A percentile compares a stretch with the other conserved stretches of the same genome.
Evolutionary conservation across 2,113 vertebrate genomes (phyloP).

Genomic region (Centropus bengalensis): DNA sequence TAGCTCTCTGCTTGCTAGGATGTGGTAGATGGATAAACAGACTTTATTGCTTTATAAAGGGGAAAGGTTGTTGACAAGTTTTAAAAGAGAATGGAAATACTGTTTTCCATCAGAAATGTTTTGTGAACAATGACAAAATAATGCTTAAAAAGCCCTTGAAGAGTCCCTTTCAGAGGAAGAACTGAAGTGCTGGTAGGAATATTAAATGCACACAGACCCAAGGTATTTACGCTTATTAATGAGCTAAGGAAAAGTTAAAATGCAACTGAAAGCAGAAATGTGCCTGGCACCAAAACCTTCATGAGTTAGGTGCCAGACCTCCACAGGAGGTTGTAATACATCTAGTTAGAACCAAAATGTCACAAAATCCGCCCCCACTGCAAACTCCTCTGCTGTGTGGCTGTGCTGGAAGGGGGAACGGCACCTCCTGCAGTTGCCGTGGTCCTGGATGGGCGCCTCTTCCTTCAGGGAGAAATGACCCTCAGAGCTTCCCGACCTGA

Average conservation of each 20-base stretch:
- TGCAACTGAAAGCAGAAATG: background rate
- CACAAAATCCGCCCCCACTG: background rate
- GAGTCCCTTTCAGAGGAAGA: constrained; percentile 24
- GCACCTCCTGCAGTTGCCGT: accelerated
- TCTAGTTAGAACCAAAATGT: background rate
- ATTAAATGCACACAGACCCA: background rate
- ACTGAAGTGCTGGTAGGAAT: constrained; percentile 4
- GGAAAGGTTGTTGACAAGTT: constrained; percentile 54
- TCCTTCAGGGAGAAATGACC: background rate
- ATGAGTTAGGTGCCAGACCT: background rate
- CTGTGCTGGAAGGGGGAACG: background rate
- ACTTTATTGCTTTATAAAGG: constrained; percentile 6
- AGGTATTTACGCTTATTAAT: constrained; percentile 36
- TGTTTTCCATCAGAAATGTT: constrained; percentile 19
- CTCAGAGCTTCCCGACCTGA: background rate
- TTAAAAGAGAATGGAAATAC: constrained; percentile 27
- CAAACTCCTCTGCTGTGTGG: background rate
- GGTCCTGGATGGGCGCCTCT: background rate
- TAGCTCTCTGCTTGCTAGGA: constrained; percentile 14
- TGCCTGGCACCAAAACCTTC: background rate
- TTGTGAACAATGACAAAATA: background rate
- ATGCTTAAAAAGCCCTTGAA: constrained; percentile 38
- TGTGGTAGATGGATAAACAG: constrained; percentile 35
- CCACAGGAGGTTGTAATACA: background rate
- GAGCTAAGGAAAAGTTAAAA: background rate